These are phyloP conservation scores for Malachius bipustulatus DNA, from an alignment of 2,888 invertebrate genomes.

Conservation along the genomic window DNA sequence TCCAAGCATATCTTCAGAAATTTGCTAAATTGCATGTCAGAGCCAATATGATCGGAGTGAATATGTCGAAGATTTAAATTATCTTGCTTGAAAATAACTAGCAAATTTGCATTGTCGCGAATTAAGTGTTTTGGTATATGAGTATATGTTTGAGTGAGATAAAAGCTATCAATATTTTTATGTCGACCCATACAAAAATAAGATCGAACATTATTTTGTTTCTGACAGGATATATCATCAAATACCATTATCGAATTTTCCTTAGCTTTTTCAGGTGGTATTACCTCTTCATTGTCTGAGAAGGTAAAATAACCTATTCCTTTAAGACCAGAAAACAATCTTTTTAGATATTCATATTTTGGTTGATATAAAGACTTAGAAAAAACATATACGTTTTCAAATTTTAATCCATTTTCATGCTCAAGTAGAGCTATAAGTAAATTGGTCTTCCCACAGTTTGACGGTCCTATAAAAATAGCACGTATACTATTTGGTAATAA, in stretches of 20 bases:
- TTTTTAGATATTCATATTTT: constrained; percentile 23
- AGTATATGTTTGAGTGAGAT: constrained; percentile 27
- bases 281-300: constrained; percentile 17
- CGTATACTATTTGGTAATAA: no score
- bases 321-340: constrained; percentile 17
- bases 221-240: constrained; percentile 30
- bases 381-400: constrained; percentile 30
- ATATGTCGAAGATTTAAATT: constrained; percentile 25
- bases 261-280: constrained; percentile 20
- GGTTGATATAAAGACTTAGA: constrained; percentile 25
- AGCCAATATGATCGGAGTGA: constrained; percentile 10
- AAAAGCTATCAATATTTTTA: constrained; percentile 25
- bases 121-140: constrained; percentile 28
- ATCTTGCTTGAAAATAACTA: constrained; percentile 28
- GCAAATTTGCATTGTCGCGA: constrained; percentile 27
- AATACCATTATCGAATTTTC: constrained; percentile 30
- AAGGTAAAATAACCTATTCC: constrained; percentile 21
- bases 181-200: constrained; percentile 28
- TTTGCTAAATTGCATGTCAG: constrained; percentile 18
- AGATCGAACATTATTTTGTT: constrained; percentile 23
- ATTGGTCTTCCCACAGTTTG: no score
- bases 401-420: no score
- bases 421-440: no score
- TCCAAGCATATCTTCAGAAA: constrained; percentile 23
- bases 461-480: no score